Evolutionary conservation across 2,113 vertebrate species (phyloP).

Genomic region (Varanus salvator): DNA sequence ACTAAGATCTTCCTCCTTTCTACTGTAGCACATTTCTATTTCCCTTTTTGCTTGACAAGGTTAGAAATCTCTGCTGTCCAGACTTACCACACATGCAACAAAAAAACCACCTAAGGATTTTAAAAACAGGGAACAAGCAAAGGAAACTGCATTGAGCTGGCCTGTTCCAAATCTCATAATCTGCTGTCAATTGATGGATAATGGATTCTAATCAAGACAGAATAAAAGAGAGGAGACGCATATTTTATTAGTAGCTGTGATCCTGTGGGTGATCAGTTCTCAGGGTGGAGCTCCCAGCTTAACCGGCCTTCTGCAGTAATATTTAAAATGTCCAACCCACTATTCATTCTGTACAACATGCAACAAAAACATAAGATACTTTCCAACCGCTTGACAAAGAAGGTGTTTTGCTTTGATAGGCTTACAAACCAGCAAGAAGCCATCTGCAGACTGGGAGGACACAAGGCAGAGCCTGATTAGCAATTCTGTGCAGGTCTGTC

Average conservation of each 20-base stretch:
- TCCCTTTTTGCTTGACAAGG: not conserved
- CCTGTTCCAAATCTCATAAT: constrained; percentile 8
- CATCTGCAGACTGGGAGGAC: constrained; percentile 60
- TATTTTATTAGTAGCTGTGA: constrained; percentile 31
- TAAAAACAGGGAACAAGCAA: constrained; percentile 18
- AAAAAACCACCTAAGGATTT: not conserved
- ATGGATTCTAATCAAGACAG: constrained; percentile 35
- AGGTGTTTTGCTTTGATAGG: constrained; percentile 55
- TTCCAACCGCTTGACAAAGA: constrained; percentile 41
- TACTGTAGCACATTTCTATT: constrained; percentile 14
- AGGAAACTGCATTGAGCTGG: not conserved
- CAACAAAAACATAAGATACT: constrained; percentile 42
- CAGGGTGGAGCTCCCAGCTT: constrained; percentile 37
- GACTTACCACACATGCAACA: not conserved
- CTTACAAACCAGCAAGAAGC: constrained; percentile 51
- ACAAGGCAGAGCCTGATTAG: constrained; percentile 63
- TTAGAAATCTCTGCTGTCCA: not conserved
- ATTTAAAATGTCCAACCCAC: constrained; percentile 19
- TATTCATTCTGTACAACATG: not conserved
- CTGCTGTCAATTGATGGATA: constrained; percentile 21
- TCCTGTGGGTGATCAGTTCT: constrained; percentile 23
- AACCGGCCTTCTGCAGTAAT: constrained; percentile 35
- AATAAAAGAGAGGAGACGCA: not conserved
- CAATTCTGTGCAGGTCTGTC: constrained; percentile 65
- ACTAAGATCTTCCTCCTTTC: not conserved